phyloP scores from a whole-genome alignment of 2,113 vertebrate species.

The Scortum barcoo region DNA sequence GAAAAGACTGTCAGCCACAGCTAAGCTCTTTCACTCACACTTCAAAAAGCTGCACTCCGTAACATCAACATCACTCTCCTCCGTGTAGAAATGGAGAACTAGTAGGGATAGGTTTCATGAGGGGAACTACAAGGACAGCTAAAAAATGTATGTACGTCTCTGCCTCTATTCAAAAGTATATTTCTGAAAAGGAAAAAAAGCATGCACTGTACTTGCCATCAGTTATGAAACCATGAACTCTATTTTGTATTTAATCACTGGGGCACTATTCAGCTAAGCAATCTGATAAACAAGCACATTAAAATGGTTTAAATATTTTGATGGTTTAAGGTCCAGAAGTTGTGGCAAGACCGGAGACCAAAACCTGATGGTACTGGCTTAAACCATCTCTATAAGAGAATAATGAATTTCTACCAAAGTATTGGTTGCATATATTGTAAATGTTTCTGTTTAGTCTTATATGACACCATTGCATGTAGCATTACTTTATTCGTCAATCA shows the following conservation, averaged over 20 bases:
- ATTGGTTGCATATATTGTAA: neutral
- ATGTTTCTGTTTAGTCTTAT: neutral
- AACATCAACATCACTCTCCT: conserved; percentile 4
- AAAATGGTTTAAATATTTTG: neutral
- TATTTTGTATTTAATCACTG: neutral
- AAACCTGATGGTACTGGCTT: neutral
- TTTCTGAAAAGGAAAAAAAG: neutral
- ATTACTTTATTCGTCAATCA: neutral
- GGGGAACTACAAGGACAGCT: conserved; percentile 1
- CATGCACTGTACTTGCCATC: neutral
- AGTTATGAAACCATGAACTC: neutral
- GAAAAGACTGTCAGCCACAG: conserved; percentile 13
- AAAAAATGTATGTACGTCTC: neutral
- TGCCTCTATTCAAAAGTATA: neutral
- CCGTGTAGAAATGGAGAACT: conserved; percentile 26
- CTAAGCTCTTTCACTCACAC: conserved; percentile 34
- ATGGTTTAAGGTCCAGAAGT: neutral
- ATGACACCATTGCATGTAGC: neutral
- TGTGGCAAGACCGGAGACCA: conserved; percentile 1
- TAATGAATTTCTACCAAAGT: neutral
- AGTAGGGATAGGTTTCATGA: neutral
- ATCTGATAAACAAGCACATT: neutral
- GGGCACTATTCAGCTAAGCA: neutral
- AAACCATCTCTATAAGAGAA: neutral
- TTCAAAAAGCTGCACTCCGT: conserved; percentile 34